Evolutionary conservation across 2,797 vertebrate genomes (phyloP), one percentile per base, ranked within the genome.

Genomic region (Malacoctenus gilli): DNA sequence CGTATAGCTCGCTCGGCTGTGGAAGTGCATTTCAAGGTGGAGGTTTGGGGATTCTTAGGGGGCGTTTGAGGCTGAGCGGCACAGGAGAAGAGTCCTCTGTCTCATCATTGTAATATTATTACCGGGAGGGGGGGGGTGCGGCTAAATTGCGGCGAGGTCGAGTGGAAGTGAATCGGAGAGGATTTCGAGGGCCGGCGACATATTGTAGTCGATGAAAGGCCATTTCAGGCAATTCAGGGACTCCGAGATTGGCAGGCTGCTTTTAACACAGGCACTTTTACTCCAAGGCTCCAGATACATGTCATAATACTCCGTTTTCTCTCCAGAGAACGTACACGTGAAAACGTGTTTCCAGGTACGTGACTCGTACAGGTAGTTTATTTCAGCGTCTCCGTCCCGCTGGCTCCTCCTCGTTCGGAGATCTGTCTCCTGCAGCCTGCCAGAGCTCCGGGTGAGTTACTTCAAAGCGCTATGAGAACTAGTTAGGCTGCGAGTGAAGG

Each of bases 381-480:
- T 28, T 28, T 28, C 25, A 28, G 25, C 9, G 25, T 9, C 25
- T 10, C 31, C 22, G 36, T 3, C 2, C 14, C 68, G 43, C 19
- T 10, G 0, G 18, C 55, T 44, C 53, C 46, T 44, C 40, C 69
- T 41, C 61, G 62, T 80, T 56, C 53, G 81, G n/a, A n/a, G n/a
- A 77, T 69, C 42, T 14, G 68, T 75, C 77, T 88, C 72, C 77
- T 67, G 68, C 58, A 67, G 68, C 67, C 58, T 68, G 68, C 67
- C 72, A 52, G 53, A 70, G 68, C 72, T 76, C 64, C 59, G 64
- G 75, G 76, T 67, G 69, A 83, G 58, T 43, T 35, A 78, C 85
- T 85, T 89, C 79, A 89, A 87, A 83, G 85, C 14, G 3, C 52
- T n/a, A 13, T 30, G 53, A 72, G 80, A 80, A 73, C 54, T 43